These are phyloP conservation scores for Hetaerina titia DNA, from an alignment of 2,888 invertebrate genomes.

Conservation along the genomic window DNA sequence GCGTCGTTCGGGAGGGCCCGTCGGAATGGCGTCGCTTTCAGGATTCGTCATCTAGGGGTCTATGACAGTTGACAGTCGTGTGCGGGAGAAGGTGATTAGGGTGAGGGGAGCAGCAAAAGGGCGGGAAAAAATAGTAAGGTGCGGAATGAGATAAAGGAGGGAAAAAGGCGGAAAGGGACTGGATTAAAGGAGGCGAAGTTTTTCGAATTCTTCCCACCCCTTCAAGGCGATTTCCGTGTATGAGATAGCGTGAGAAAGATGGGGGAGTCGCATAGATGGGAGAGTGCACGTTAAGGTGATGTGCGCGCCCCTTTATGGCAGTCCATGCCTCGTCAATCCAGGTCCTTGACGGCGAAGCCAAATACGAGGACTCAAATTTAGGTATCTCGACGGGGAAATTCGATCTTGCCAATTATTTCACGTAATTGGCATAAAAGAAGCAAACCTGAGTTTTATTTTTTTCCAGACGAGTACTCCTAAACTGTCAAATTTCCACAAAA, in stretches of 20 bases:
- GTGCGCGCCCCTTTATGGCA: not conserved
- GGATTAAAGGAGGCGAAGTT: slow-evolving; percentile 5
- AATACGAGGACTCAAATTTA: slow-evolving; percentile 3
- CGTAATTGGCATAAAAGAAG: not conserved
- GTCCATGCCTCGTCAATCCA: not conserved
- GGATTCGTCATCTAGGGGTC: not conserved
- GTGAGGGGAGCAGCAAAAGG: not conserved
- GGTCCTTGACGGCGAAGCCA: not conserved
- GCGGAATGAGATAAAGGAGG: not conserved
- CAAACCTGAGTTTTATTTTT: not conserved
- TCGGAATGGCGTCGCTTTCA: slow-evolving; percentile 8
- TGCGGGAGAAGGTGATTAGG: not conserved
- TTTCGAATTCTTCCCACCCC: not conserved
- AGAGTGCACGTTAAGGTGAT: not conserved
- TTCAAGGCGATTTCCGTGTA: not conserved
- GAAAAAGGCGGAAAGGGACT: not conserved
- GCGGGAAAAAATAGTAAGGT: not conserved
- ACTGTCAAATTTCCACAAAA: not conserved
- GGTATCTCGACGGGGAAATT: not conserved
- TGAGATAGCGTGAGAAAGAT: not conserved
- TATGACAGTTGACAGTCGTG: slow-evolving; percentile 60
- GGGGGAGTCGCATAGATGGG: not conserved
- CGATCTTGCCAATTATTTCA: slow-evolving; percentile 37
- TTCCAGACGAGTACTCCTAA: not conserved
- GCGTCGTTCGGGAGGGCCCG: slow-evolving; percentile 13